Evolutionary conservation across 1,140 invertebrate species (phyloP).

Genomic region (Polypedilum pembai): DNA sequence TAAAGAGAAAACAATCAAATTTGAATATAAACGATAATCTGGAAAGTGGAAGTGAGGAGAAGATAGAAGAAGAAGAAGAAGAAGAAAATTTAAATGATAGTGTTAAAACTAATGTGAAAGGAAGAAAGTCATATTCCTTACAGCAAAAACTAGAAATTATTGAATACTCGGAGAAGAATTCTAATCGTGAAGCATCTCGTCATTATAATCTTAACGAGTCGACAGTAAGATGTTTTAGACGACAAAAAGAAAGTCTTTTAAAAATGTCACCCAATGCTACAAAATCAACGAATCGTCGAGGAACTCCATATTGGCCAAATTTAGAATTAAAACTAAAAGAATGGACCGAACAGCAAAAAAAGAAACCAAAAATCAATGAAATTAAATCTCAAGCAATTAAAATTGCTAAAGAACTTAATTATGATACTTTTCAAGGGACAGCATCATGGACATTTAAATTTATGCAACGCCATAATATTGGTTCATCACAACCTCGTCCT

Average conservation of each 20-base stretch:
- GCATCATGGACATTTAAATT: not conserved
- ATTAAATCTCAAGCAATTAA: not conserved
- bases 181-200: not conserved
- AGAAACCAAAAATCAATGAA: not conserved
- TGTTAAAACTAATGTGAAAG: not conserved
- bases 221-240: not conserved
- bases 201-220: not conserved
- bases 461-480: not conserved
- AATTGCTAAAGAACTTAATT: not conserved
- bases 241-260: not conserved
- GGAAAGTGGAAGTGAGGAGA: too few relatives aligned
- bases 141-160: not conserved
- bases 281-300: conserved; percentile 8
- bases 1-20: too few relatives aligned
- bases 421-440: not conserved
- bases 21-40: too few relatives aligned
- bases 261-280: not conserved
- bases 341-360: not conserved
- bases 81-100: too few relatives aligned
- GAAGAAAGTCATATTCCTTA: not conserved
- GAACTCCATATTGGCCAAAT: not conserved
- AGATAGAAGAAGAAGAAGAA: too few relatives aligned
- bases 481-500: not conserved
- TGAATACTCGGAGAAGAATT: not conserved
- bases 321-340: not conserved